Evolutionary conservation across 2,113 vertebrate species (phyloP), one percentile per base, ranked within the genome.

Genomic region (Scortum barcoo): DNA sequence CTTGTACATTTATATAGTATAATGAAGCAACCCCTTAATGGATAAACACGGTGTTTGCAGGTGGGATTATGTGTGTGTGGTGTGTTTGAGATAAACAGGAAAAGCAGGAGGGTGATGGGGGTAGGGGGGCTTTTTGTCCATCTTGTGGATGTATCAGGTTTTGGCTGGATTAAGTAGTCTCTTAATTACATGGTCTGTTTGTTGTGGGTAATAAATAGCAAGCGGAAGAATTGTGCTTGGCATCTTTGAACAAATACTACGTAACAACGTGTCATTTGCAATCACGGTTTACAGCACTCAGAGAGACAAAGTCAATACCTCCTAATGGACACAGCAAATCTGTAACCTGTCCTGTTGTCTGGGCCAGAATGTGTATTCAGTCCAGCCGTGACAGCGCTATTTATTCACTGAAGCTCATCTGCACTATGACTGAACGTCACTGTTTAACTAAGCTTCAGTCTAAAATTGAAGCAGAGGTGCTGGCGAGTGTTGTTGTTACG

Each of bases 111-210:
- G 24, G 40, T 12, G 7, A 22, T 48, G 4, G 16, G 12, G 26
- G n/a, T n/a, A n/a, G 33, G 53, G 5, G 2, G 17, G 44, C 40
- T 24, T 38, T 62, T 46, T 36, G 53, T 51, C 54, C 11, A 19
- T 70, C 42, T 72, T 69, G 53, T 72, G 71, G 44, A 75, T 80
- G 40, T 70, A 65, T 86, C 54, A 51, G 72, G 80, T 83, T 90
- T 76, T 69, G 67, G 50, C 71, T 72, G 85, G 86, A 89, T 93
- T 88, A 88, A 84, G 73, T 38, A 57, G 80, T 89, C 77, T 90
- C 81, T 87, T 91, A 90, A 93, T 93, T 90, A 92, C 86, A 91
- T 87, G 88, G 80, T 92, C 85, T 72, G 88, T 88, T 93, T 90
- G 91, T 87, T 84, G 66, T 74, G 73, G 20, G 76, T 72, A 73